These are phyloP conservation scores for Grantiella picta DNA, from an alignment of 2,113 vertebrate species.

Conservation along the genomic window DNA sequence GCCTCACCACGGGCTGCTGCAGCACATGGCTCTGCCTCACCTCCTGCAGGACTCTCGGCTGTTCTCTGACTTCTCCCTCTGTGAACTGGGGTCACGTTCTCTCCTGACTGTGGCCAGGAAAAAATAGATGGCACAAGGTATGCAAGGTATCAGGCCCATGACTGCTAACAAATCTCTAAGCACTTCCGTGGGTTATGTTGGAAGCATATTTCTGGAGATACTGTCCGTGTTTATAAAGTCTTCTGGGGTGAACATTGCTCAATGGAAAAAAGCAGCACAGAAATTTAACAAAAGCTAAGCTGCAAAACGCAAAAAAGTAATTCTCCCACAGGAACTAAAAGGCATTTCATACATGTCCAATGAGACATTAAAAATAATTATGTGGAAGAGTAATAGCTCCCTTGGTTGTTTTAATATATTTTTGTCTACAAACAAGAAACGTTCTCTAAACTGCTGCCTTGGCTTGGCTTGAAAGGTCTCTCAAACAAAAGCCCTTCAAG, in stretches of 20 bases:
- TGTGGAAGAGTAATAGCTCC: conserved; percentile 80
- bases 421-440: conserved; percentile 82
- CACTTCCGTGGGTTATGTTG: not conserved
- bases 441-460: conserved; percentile 82
- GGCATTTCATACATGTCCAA: conserved; percentile 78
- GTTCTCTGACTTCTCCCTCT: not conserved
- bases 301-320: conserved; percentile 66
- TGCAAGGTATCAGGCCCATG: not conserved
- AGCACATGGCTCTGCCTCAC: not conserved
- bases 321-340: conserved; percentile 78
- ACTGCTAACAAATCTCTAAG: not conserved
- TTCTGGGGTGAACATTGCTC: conserved; percentile 53
- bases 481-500: conserved; percentile 72
- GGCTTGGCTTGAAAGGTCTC: conserved; percentile 80
- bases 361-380: conserved; percentile 84
- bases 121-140: not conserved
- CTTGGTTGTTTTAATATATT: conserved; percentile 84
- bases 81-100: not conserved
- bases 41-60: not conserved
- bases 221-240: conserved; percentile 34
- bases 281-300: conserved; percentile 60
- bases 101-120: not conserved
- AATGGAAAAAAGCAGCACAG: conserved; percentile 58
- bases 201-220: conserved; percentile 27
- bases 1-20: not conserved